A percentile compares a stretch with the other conserved stretches of the same genome.
phyloP scores from a whole-genome alignment of 2,888 invertebrate species.

The Zeuzera pyrina region DNA sequence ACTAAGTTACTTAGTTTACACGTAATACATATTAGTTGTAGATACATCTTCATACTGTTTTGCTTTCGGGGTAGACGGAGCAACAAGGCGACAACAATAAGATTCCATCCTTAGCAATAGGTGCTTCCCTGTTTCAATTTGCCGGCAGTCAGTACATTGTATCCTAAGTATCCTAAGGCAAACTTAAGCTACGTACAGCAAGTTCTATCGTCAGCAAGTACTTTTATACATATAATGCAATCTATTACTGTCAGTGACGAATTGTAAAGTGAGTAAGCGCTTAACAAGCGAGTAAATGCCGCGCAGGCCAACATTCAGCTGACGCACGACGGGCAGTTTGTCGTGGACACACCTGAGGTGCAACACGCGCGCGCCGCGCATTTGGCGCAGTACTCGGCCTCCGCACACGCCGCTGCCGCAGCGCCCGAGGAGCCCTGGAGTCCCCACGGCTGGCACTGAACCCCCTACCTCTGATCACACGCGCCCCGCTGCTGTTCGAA shows the following conservation, averaged over 20 bases:
- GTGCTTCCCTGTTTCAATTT: too few species aligned
- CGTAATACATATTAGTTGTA: too few species aligned
- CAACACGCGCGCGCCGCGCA: constrained; percentile 64
- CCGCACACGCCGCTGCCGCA: constrained; percentile 60
- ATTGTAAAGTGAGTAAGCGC: too few species aligned
- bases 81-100: too few species aligned
- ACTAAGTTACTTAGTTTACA: too few species aligned
- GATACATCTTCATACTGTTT: too few species aligned
- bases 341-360: constrained; percentile 65
- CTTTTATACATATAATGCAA: too few species aligned
- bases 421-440: constrained; percentile 63
- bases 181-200: not conserved
- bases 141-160: too few species aligned
- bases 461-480: constrained; percentile 41
- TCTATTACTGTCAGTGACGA: too few species aligned
- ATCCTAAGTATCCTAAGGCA: not conserved
- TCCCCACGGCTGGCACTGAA: constrained; percentile 56
- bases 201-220: constrained; percentile 4
- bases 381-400: constrained; percentile 53
- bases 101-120: too few species aligned
- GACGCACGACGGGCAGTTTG: constrained; percentile 67
- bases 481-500: constrained; percentile 42
- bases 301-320: constrained; percentile 64
- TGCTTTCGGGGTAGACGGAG: too few species aligned
- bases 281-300: too few species aligned